Conservation (phyloP, 1,140 invertebrate species). For the Magallana angulata region DNA sequence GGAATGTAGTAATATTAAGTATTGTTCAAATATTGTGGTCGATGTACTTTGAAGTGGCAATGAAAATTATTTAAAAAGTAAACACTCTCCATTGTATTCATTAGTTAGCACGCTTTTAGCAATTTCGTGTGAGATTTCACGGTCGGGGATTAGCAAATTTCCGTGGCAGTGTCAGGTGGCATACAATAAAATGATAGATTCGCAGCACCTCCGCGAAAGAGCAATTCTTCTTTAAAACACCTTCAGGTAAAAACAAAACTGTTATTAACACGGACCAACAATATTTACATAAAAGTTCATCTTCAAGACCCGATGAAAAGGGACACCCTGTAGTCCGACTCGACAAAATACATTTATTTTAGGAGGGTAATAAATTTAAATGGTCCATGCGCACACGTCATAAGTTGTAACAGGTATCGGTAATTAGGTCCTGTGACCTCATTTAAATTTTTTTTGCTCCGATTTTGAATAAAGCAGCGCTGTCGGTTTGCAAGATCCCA, state of each 20-base stretch:
- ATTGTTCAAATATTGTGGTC: constrained; percentile 13
- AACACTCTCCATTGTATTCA: neutral
- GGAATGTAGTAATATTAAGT: neutral
- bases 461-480: constrained; percentile 21
- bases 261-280: constrained; percentile 20
- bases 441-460: constrained; percentile 20
- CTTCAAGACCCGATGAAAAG: neutral
- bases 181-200: neutral
- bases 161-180: neutral
- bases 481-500: constrained; percentile 6
- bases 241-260: constrained; percentile 24
- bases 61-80: neutral
- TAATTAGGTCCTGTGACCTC: constrained; percentile 25
- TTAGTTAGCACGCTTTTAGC: neutral
- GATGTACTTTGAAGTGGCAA: neutral
- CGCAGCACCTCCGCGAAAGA: neutral
- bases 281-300: constrained; percentile 34
- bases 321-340: neutral
- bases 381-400: constrained; percentile 8
- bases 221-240: neutral
- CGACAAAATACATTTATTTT: constrained; percentile 31
- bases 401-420: constrained; percentile 20
- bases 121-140: constrained; percentile 11
- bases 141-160: neutral
- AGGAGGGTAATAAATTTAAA: constrained; percentile 17